phyloP scores from a whole-genome alignment of 1,140 invertebrate genomes.

The Eueides isabella region DNA sequence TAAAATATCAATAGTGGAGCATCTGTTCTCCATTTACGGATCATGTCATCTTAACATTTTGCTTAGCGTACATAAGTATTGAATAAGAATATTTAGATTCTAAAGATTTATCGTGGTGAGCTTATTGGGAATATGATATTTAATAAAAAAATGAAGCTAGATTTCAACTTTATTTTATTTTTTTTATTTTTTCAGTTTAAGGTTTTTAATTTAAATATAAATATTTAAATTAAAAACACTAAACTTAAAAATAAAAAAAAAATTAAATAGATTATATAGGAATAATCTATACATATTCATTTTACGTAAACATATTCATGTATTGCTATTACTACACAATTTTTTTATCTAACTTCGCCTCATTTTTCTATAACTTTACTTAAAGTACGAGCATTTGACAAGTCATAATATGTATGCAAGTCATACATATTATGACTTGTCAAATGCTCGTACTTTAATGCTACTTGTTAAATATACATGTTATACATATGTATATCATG shows the following conservation, averaged over 20 bases:
- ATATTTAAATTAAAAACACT: too few relatives aligned
- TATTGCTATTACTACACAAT: not conserved
- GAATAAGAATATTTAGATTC: not conserved
- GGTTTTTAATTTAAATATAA: too few relatives aligned
- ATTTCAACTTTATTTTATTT: too few relatives aligned
- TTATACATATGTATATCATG: not conserved
- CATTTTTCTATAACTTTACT: not conserved
- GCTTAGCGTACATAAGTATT: not conserved
- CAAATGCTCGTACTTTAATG: too few relatives aligned
- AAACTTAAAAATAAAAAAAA: too few relatives aligned
- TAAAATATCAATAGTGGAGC: conserved; percentile 8
- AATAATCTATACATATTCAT: too few relatives aligned
- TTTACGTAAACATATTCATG: not conserved
- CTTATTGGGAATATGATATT: not conserved
- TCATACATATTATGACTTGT: too few relatives aligned
- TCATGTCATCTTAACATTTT: conserved; percentile 3
- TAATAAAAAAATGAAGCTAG: too few relatives aligned
- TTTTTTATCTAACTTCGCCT: not conserved
- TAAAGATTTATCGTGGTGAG: not conserved
- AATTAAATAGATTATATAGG: too few relatives aligned
- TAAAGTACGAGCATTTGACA: not conserved
- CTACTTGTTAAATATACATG: too few relatives aligned
- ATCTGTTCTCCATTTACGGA: not conserved
- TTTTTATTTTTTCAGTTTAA: too few relatives aligned
- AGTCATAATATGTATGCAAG: not conserved